These are phyloP conservation scores for Coenobita brevimanus DNA, from an alignment of 1,140 invertebrate genomes.

Conservation along the genomic window DNA sequence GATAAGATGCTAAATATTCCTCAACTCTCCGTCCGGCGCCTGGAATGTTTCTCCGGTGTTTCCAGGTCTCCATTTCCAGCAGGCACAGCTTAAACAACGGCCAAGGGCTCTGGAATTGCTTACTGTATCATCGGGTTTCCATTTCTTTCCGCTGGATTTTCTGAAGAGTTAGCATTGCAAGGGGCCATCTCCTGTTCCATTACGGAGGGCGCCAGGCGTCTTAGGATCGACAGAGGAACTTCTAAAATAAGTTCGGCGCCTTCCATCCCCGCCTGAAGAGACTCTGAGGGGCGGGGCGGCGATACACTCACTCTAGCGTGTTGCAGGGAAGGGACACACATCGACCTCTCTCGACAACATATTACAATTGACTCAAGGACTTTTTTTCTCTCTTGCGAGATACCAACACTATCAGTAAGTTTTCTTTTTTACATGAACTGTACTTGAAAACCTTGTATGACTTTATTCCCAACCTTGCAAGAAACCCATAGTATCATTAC, in stretches of 20 bases:
- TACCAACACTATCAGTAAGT: too few relatives aligned
- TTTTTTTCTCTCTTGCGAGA: too few relatives aligned
- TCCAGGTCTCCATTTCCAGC: conserved; percentile 31
- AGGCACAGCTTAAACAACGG: conserved; percentile 34
- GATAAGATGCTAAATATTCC: conserved; percentile 65
- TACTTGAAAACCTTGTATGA: too few relatives aligned
- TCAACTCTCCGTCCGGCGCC: conserved; percentile 47
- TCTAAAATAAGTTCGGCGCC: conserved; percentile 36
- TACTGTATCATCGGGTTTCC: conserved; percentile 58
- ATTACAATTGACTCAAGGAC: too few relatives aligned
- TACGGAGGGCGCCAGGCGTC: conserved; percentile 42
- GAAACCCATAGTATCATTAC: too few relatives aligned
- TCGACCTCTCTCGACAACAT: too few relatives aligned
- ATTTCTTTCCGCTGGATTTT: conserved; percentile 45
- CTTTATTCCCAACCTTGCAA: too few relatives aligned
- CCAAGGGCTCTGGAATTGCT: conserved; percentile 27
- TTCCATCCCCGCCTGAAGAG: conserved; percentile 29
- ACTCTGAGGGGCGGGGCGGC: conserved; percentile 8
- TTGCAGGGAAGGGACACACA: not conserved
- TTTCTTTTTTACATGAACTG: too few relatives aligned
- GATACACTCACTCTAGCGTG: not conserved
- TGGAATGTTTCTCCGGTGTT: not conserved
- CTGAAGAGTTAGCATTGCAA: conserved; percentile 30
- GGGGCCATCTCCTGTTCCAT: conserved; percentile 38
- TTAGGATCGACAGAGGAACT: conserved; percentile 37